Evolutionary conservation across 64 coral and sea anemone species (phyloP), one percentile per base, ranked within the genome.

Genomic region (Dendrophyllia cribrosa): DNA sequence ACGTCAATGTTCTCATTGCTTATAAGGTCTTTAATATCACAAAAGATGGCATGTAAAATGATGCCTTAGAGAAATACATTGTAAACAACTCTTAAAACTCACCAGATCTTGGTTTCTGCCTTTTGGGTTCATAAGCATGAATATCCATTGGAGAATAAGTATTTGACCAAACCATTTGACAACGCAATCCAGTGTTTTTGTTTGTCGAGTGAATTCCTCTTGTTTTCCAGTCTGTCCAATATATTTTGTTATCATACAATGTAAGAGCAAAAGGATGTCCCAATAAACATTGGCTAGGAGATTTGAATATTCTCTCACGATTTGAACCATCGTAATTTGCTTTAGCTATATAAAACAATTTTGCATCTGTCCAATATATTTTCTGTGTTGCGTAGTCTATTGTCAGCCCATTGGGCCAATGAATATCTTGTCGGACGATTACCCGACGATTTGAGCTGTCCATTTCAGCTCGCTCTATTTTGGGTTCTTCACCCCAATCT

Each of bases 401-500:
- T 47, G 95, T 96, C 20, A 96, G 60, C 44, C 95, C 95, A 93
- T 96, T 96, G 10, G 95, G 95, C 95, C 95, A 96, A 59, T 87
- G 61, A 66, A 96, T 93, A 13, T 86, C 20, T 66, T 82, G 85
- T 19, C 68, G 14, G 60, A 97, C 65, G 25, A 97, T 75, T 64
- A 91, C 21, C 10, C 72, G 86, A 75, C 91, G 93, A 44, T 90
- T 86, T 43, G 78, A 56, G 26, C 82, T 77, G 64, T 97, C 88
- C 95, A 97, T 94, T 43, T 88, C 91, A 52, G 91, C 91, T 43
- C 88, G 74, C 24, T 97, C 95, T 47, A 97, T 97, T 76, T 94
- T 97, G 21, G 95, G 95, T 6, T 76, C 51, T 58, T 97, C 88
- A 0, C 95, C 95, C 95, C 95, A 97, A 47, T 97, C 95, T 17